These are phyloP conservation scores for Misgurnus mizolepis DNA, from an alignment of 2,113 vertebrate species.

Conservation along the genomic window DNA sequence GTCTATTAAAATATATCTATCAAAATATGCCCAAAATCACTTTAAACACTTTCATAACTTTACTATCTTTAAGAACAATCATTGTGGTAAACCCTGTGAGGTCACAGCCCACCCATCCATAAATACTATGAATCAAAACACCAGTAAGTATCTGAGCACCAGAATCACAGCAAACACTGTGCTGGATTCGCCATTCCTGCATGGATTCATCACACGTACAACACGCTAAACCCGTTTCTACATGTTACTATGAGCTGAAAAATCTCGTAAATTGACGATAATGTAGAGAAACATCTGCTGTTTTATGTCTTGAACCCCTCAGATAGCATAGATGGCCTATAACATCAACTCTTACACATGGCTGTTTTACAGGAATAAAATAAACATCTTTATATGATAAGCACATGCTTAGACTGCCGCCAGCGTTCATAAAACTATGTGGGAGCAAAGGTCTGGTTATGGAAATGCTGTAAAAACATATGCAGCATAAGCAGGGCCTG, in stretches of 20 bases:
- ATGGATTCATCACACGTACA: not conserved
- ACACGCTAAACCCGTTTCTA: not conserved
- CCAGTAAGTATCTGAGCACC: not conserved
- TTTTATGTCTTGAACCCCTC: not conserved
- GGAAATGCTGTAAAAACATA: not conserved
- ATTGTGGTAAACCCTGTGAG: too few species aligned
- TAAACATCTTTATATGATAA: slow-evolving; percentile 29
- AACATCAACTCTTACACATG: slow-evolving; percentile 26
- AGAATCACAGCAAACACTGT: slow-evolving; percentile 5
- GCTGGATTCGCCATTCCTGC: not conserved
- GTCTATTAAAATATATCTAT: too few species aligned
- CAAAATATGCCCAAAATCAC: too few species aligned
- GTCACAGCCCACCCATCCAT: too few species aligned
- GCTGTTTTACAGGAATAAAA: slow-evolving; percentile 33
- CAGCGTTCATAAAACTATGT: not conserved
- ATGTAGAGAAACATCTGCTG: slow-evolving; percentile 18
- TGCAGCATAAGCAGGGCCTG: not conserved
- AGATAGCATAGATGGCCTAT: not conserved
- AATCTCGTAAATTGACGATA: slow-evolving; percentile 29
- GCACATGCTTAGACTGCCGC: not conserved
- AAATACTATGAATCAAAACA: not conserved
- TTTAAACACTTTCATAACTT: too few species aligned
- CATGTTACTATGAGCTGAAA: slow-evolving; percentile 30
- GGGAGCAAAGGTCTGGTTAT: slow-evolving; percentile 10
- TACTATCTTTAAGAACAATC: too few species aligned